A percentile compares a stretch with the other conserved stretches of the same genome.
These are phyloP conservation scores for Dicycla oo DNA, from an alignment of 2,888 invertebrate genomes.

Conservation along the genomic window DNA sequence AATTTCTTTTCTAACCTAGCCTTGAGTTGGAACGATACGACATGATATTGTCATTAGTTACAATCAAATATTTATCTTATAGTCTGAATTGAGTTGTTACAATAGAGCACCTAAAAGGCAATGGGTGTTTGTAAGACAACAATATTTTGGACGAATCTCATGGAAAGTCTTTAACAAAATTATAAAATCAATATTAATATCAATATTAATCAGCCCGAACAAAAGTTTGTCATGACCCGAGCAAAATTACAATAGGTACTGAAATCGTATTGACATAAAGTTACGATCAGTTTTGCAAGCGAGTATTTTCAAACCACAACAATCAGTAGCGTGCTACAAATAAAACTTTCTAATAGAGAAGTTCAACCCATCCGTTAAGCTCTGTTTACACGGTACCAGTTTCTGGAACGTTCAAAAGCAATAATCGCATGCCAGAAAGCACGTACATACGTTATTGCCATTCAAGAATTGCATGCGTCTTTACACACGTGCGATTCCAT, in stretches of 20 bases:
- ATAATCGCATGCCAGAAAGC: too few relatives aligned
- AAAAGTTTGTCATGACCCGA: background rate
- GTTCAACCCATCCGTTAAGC: conserved; percentile 42
- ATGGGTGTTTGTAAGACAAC: conserved; percentile 36
- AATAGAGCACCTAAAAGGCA: conserved; percentile 54
- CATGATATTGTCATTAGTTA: conserved; percentile 63
- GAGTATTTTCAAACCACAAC: conserved; percentile 16
- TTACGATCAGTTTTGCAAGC: conserved; percentile 8
- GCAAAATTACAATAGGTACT: conserved; percentile 8
- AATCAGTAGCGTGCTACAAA: conserved; percentile 26
- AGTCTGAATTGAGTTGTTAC: conserved; percentile 55
- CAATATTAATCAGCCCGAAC: background rate
- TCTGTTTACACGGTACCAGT: too few relatives aligned
- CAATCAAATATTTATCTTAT: conserved; percentile 64
- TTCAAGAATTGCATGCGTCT: too few relatives aligned
- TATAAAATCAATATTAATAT: background rate
- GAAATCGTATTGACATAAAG: conserved; percentile 11
- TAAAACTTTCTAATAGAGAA: conserved; percentile 52
- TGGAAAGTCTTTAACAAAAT: background rate
- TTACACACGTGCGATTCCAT: too few relatives aligned
- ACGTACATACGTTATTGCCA: too few relatives aligned
- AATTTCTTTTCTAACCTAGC: too few relatives aligned
- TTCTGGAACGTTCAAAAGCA: too few relatives aligned
- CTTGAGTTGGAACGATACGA: conserved; percentile 40
- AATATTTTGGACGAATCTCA: conserved; percentile 9